These are phyloP conservation scores for Recurvirostra avosetta DNA, from an alignment of 2,113 vertebrate species.

Conservation along the genomic window DNA sequence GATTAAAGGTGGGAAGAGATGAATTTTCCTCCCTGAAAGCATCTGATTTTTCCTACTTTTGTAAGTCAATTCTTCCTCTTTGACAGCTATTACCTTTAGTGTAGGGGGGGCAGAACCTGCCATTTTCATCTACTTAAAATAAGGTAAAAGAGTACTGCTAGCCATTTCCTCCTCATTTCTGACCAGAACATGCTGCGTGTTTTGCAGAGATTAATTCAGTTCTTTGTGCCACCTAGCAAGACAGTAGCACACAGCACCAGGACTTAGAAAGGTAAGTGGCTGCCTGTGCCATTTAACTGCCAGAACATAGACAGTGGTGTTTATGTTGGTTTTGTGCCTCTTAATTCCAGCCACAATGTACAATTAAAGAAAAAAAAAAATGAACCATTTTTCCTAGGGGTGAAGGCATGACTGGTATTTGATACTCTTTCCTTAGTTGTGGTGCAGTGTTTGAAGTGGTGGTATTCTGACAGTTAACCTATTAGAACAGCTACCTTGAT, in stretches of 20 bases:
- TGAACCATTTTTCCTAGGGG: neutral
- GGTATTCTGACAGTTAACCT: neutral
- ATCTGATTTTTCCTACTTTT: neutral
- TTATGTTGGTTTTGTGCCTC: neutral
- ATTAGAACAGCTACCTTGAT: neutral
- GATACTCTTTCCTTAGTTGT: neutral
- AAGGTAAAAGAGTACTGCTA: neutral
- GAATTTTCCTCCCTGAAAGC: neutral
- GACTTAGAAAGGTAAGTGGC: neutral
- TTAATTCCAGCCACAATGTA: neutral
- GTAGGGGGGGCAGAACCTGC: neutral
- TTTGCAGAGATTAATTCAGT: neutral
- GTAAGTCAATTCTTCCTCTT: neutral
- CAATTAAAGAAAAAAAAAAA: neutral
- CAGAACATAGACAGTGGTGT: neutral
- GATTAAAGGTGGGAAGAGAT: neutral
- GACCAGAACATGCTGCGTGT: neutral
- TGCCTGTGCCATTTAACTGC: neutral
- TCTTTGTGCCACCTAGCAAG: neutral
- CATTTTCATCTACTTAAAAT: neutral
- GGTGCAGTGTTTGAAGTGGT: neutral
- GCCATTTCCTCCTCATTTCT: neutral
- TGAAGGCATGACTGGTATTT: neutral
- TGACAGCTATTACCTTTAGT: neutral
- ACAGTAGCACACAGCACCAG: neutral